Conservation (phyloP, 2,888 invertebrate genomes). For the Phrixothrix hirtus region DNA sequence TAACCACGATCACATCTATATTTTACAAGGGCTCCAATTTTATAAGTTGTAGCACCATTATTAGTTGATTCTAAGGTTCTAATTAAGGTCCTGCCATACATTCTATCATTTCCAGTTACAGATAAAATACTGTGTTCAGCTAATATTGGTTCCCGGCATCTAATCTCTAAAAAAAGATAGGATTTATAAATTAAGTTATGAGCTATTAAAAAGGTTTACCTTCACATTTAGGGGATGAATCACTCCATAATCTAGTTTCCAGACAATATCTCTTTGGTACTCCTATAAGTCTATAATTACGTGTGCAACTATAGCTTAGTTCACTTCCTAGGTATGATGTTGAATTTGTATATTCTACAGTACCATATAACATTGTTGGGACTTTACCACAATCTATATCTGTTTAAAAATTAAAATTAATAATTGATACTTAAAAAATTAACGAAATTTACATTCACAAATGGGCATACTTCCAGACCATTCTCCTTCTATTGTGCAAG, state of each 20-base stretch:
- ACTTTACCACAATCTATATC: constrained; percentile 90
- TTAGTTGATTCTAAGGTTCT: constrained; percentile 71
- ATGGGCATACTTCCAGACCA: constrained; percentile 82
- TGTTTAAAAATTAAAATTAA: constrained; percentile 46
- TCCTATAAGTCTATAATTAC: constrained; percentile 79
- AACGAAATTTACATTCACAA: constrained; percentile 74
- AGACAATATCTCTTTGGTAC: constrained; percentile 72
- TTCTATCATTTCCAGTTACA: constrained; percentile 87
- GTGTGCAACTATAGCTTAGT: constrained; percentile 77
- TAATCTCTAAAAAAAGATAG: constrained; percentile 72
- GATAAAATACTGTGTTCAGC: constrained; percentile 86
- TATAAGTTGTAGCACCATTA: constrained; percentile 74
- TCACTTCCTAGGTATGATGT: constrained; percentile 82
- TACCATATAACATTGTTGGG: constrained; percentile 76
- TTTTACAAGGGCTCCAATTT: constrained; percentile 83
- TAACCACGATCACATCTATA: constrained; percentile 90
- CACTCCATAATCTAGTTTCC: constrained; percentile 81
- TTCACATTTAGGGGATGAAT: constrained; percentile 83
- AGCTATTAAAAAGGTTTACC: constrained; percentile 56
- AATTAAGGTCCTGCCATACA: constrained; percentile 83
- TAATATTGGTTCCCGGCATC: constrained; percentile 81
- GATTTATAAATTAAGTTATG: neutral
- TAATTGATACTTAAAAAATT: constrained; percentile 7
- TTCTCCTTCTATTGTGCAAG: constrained; percentile 76
- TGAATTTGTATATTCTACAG: constrained; percentile 73